phyloP scores from a whole-genome alignment of 2,888 invertebrate genomes.

The Eristalis pertinax region DNA sequence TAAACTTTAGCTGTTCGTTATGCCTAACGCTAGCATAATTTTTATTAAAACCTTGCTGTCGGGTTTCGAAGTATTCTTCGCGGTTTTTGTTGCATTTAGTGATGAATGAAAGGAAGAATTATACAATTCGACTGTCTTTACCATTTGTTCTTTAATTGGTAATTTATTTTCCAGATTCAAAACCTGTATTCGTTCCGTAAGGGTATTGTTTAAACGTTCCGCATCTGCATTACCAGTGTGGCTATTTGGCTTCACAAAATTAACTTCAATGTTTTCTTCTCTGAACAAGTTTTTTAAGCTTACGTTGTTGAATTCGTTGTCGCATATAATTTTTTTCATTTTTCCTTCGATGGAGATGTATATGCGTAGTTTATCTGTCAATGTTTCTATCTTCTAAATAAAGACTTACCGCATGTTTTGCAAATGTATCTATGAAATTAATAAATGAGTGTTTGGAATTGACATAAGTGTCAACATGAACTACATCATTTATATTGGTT shows the following conservation, averaged over 20 bases:
- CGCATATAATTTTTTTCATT: too few species aligned
- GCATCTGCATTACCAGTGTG: neutral
- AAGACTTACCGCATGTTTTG: too few species aligned
- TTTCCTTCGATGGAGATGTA: too few species aligned
- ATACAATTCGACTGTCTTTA: neutral
- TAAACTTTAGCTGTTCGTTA: neutral
- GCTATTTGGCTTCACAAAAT: neutral
- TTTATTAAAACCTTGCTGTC: neutral
- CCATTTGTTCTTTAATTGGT: conserved; percentile 12
- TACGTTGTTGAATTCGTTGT: too few species aligned
- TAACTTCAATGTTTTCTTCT: too few species aligned
- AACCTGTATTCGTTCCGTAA: neutral
- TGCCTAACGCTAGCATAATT: conserved; percentile 2
- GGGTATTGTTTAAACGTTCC: neutral
- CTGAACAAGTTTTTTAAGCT: too few species aligned
- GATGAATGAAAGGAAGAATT: neutral
- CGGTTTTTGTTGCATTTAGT: neutral
- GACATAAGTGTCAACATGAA: too few species aligned
- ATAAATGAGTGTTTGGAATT: too few species aligned
- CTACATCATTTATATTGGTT: too few species aligned
- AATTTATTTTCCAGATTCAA: neutral
- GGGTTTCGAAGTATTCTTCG: neutral
- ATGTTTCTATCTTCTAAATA: too few species aligned
- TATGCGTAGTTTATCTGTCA: too few species aligned
- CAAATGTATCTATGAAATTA: too few species aligned